Evolutionary conservation across 2,797 vertebrate genomes (phyloP), one percentile per base, ranked within the genome.

Genomic region (Vultur gryphus): DNA sequence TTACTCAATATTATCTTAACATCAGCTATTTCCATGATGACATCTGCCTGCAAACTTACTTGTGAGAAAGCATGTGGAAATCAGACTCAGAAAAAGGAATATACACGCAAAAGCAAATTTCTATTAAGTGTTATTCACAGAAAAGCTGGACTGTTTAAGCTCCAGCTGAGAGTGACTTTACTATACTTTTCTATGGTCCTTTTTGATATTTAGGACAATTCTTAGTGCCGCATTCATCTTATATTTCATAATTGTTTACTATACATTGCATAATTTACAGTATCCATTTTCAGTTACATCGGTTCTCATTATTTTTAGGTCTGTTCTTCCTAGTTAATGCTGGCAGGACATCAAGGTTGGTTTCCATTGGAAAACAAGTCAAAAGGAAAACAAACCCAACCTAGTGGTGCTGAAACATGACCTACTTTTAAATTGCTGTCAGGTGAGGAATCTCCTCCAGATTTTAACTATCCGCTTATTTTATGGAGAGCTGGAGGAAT

Each of bases 401-500:
- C 58, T 93, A 55, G 93, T 96, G 95, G 69, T 64, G 54, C 58
- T 93, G 90, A 96, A 97, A 93, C 55, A 95, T 92, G 95, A 93
- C 82, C 93, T 95, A 81, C 72, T 96, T 96, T 92, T 94, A 96
- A 96, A 96, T 91, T 95, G 84, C 75, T 97, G 79, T 96, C 90
- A 96, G 94, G 93, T 97, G 94, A 97, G 72, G 79, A 86, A 88
- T 93, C 87, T 95, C 82, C 87, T 97, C 92, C 58, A 88, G 79
- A 55, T 93, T 97, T 93, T 92, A 86, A 81, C 65, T 83, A 13
- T 91, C 49, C 3, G 0, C 48, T 94, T 92, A 35, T 73, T 95
- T 96, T 93, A 88, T 71, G 72, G 66, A 76, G 69, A 69, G 41
- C 43, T 72, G 66, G 76, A 93, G 31, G 66, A 92, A 80, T 80